Base-by-base conservation (phyloP, 2,113 vertebrate species). In the Gallinago paraguaiae region DNA sequence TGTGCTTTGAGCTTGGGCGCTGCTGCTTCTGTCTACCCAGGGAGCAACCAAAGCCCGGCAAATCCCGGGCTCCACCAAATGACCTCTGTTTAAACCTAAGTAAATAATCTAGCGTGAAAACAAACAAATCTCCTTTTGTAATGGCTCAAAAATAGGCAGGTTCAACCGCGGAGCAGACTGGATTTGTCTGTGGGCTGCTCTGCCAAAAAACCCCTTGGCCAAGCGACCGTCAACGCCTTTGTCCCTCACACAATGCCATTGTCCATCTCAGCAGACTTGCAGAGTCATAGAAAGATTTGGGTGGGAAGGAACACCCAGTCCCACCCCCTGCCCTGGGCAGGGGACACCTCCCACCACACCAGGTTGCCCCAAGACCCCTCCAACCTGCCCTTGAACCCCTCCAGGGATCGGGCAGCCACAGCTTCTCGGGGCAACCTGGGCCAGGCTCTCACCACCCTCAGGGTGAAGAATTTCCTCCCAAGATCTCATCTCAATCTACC, bases 91-190 rank as follows among this genome's bases (percentile, higher is more conserved):
- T 91, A 56, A 96, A 91, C 86, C 89, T 48, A 45, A 19, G 92
- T 10, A 63, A 80, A 82, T 90, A 91, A 90, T 80, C 82, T 64
- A 53, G 78, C 13, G 14, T 86, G 88, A 57, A 28, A 53, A 41
- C 45, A 65, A 59, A 76, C 94, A 95, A 96, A 95, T 85, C 53
- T 53, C 94, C 94, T 94, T 96, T 93, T 90, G 77, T 91, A 94
- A 94, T 41, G 87, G 94, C 93, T 54, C 88, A 74, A 53, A 82
- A 82, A 41, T 72, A 76, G 95, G 88, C 88, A 89, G 82, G 93
- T 88, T 93, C 77, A 92, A 61, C 61, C 9, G 0, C 17, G 2
- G 50, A 68, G 64, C 94, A 92, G 92, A 86, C 72, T 22, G 94
- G 94, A 94, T 96, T 96, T 94, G 90, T 89, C 87, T 90, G 75